Evolutionary conservation across 2,797 vertebrate genomes (phyloP).

Genomic region (Pterois miles): DNA sequence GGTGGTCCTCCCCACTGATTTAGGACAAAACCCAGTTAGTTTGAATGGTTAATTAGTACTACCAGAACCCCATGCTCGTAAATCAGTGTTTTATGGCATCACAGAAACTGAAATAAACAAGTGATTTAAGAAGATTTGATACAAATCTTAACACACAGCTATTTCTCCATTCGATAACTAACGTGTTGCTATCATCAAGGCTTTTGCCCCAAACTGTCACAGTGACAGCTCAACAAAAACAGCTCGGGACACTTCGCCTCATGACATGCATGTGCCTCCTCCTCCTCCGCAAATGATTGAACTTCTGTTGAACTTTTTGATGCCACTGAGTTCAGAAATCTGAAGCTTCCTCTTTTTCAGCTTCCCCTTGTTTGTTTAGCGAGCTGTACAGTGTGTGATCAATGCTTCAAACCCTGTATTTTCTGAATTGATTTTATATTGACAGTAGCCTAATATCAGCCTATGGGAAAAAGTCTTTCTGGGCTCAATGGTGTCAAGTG

Average conservation of each 20-base stretch:
- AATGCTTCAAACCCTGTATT: neutral
- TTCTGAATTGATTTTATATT: neutral
- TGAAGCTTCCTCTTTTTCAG: neutral
- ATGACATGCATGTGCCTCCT: slow-evolving; percentile 55
- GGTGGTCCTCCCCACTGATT: slow-evolving; percentile 43
- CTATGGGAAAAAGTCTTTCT: no score
- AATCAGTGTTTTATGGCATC: neutral
- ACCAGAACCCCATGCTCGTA: neutral
- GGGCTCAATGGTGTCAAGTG: no score
- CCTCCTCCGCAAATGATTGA: slow-evolving; percentile 35
- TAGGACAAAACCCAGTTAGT: neutral
- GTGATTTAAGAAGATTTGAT: neutral
- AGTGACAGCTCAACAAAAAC: slow-evolving; percentile 27
- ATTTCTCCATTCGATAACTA: neutral
- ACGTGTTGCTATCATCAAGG: neutral
- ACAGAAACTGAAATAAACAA: neutral
- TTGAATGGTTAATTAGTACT: slow-evolving; percentile 17
- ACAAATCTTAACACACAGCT: neutral
- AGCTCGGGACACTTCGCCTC: slow-evolving; percentile 13
- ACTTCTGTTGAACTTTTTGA: slow-evolving; percentile 48
- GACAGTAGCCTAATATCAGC: neutral
- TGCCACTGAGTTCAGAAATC: neutral
- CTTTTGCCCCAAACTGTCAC: neutral
- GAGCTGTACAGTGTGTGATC: neutral
- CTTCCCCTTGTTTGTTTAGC: neutral